A percentile compares a stretch with the other conserved stretches of the same genome.
phyloP scores from a whole-genome alignment of 2,113 vertebrate species.

The Psittacus erithacus region DNA sequence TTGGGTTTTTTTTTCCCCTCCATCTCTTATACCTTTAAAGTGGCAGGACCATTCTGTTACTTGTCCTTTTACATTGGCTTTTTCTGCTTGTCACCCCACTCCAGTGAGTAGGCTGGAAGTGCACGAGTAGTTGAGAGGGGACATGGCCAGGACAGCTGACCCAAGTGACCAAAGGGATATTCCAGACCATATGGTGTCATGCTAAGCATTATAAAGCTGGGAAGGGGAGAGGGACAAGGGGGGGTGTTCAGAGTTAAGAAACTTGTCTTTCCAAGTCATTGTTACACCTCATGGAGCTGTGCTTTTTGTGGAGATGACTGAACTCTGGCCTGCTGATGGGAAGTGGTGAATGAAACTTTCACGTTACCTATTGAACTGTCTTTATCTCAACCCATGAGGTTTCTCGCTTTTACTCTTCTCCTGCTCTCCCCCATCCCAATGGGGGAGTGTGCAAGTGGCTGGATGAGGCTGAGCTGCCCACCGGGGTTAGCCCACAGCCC shows the following conservation, averaged over 20 bases:
- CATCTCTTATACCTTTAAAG: neutral
- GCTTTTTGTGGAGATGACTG: neutral
- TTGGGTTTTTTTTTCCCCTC: too few relatives aligned
- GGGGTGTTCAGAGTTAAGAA: accelerated
- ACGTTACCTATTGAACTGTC: neutral
- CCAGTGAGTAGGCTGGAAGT: neutral
- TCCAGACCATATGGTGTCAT: accelerated
- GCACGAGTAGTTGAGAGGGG: neutral
- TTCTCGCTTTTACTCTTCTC: neutral
- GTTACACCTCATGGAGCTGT: neutral
- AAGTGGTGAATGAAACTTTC: neutral
- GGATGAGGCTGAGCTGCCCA: neutral
- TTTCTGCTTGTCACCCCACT: neutral
- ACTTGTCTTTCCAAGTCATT: neutral
- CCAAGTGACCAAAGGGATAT: neutral
- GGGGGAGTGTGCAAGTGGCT: accelerated
- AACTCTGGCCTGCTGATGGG: neutral
- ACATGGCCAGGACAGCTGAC: neutral
- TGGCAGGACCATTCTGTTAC: neutral
- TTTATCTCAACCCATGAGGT: neutral
- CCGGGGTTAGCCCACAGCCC: neutral
- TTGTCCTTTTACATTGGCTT: neutral
- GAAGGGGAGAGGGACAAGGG: neutral
- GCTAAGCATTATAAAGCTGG: neutral
- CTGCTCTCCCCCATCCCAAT: accelerated